Evolutionary conservation across 1,140 invertebrate species (phyloP), one percentile per base, ranked within the genome.

Genomic region (Drosophila insularis): DNA sequence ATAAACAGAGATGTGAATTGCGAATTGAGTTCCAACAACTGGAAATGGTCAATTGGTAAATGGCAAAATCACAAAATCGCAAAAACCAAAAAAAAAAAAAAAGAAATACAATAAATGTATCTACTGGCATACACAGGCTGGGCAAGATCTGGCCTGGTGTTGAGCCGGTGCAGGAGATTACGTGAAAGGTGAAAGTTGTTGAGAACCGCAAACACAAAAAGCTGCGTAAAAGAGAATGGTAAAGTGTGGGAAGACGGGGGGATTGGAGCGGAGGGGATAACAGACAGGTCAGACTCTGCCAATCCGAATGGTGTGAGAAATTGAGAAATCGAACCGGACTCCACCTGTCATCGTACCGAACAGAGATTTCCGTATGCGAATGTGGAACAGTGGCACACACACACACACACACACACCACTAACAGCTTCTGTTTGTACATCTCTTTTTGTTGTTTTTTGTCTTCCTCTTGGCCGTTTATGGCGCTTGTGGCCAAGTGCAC

Each of bases 151-250:
- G 67, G 62, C 67, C 61, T 69, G 56, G 43, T 53, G 56, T 43
- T 53, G 59, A 46, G 73, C 63, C 64, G 71, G 14, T 61, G 17
- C 43, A 50, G 58, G 63, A 68, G 84, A 89, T 89, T 89, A 89
- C 84, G 84, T 89, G 84, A 89, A 89, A 89, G 84, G 85, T 89
- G 84, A 89, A 89, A 89, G 84, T 89, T 89, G 84, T 79, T 74
- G 84, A 89, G 84, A 89, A 89, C 80, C 84, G 85, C 84, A 89
- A 80, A 60, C 55, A 74, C 66, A 74, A 68, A 68, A 71, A 66
- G 59, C 81, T 67, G 63, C 65, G 53, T 43, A 56, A 27, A 43
- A 56, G 39, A 61, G 39, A 13, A 13, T 37, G 37, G 8, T 27
- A 2, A 23, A 17, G 58, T 46, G n/a, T n/a, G 13, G 56, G 37